A percentile compares a stretch with the other conserved stretches of the same genome.
These are phyloP conservation scores for Philonicus albiceps DNA, from an alignment of 2,888 invertebrate genomes.

Conservation along the genomic window DNA sequence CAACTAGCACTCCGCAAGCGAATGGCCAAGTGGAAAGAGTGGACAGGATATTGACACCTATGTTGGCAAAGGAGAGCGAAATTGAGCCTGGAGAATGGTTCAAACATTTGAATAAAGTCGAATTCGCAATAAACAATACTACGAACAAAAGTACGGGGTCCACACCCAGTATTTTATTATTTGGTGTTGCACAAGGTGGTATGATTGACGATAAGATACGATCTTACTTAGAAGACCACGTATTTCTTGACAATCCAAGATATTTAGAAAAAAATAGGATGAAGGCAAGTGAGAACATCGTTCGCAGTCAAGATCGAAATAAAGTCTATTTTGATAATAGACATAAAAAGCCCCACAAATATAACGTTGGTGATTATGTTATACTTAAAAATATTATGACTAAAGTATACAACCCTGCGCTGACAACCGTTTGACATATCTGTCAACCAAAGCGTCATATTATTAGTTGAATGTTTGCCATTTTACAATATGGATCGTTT, in stretches of 20 bases:
- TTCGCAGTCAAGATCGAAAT: conserved; percentile 44
- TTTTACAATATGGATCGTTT: no score
- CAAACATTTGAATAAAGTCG: not conserved
- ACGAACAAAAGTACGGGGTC: conserved; percentile 51
- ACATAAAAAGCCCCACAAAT: conserved; percentile 42
- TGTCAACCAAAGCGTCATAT: conserved; percentile 53
- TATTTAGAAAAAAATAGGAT: conserved; percentile 12
- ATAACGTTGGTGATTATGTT: conserved; percentile 50
- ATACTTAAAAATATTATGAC: conserved; percentile 52
- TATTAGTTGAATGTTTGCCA: not conserved
- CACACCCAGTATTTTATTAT: conserved; percentile 52
- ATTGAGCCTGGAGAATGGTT: not conserved
- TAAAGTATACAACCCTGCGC: no score
- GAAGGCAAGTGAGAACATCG: conserved; percentile 45
- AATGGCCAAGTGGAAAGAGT: conserved; percentile 52
- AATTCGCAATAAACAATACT: conserved; percentile 43
- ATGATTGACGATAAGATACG: not conserved
- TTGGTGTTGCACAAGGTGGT: conserved; percentile 52
- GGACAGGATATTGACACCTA: conserved; percentile 24
- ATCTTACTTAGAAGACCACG: not conserved
- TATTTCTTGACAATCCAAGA: not conserved
- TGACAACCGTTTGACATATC: no score
- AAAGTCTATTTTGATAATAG: conserved; percentile 42
- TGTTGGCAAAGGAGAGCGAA: not conserved
- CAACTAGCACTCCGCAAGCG: conserved; percentile 51